Percentiles rank a stretch among this genome's conserved stretches.
phyloP scores from a whole-genome alignment of 2,888 invertebrate genomes.

The Drosophila monieri region DNA sequence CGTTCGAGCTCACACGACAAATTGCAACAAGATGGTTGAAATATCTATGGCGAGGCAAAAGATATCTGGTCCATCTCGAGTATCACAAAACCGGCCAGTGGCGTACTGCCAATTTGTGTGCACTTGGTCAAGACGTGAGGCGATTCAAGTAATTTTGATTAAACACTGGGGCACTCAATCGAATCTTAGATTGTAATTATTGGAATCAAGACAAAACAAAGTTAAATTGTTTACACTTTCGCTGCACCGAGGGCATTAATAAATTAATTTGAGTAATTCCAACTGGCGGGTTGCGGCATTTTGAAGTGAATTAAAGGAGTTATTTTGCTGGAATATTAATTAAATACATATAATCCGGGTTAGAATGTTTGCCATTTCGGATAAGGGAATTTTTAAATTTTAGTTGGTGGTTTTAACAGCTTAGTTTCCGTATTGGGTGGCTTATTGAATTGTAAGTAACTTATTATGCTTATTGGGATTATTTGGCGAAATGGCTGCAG shows the following conservation, averaged over 20 bases:
- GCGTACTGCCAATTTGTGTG: slow-evolving; percentile 3
- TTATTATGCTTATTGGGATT: too few relatives aligned
- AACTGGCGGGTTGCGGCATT: neutral
- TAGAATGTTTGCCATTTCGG: neutral
- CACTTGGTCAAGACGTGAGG: neutral
- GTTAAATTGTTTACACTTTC: neutral
- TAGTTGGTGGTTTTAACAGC: too few relatives aligned
- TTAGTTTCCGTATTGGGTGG: too few relatives aligned
- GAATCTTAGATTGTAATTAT: neutral
- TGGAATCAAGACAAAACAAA: neutral
- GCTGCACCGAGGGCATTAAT: neutral
- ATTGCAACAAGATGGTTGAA: slow-evolving; percentile 62
- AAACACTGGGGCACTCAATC: slow-evolving; percentile 7
- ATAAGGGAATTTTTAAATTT: too few relatives aligned
- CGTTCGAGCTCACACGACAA: slow-evolving; percentile 47
- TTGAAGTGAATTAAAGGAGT: neutral
- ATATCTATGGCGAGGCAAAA: slow-evolving; percentile 45
- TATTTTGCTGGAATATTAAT: neutral
- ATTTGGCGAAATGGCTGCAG: too few relatives aligned
- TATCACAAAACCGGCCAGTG: slow-evolving; percentile 6
- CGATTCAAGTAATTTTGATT: slow-evolving; percentile 30
- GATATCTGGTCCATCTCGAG: slow-evolving; percentile 42
- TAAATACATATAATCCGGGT: neutral
- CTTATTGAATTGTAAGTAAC: too few relatives aligned
- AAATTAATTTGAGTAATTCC: neutral